A percentile compares a stretch with the other conserved stretches of the same genome.
phyloP scores from a whole-genome alignment of 2,113 vertebrate species.

The Chinchilla lanigera region DNA sequence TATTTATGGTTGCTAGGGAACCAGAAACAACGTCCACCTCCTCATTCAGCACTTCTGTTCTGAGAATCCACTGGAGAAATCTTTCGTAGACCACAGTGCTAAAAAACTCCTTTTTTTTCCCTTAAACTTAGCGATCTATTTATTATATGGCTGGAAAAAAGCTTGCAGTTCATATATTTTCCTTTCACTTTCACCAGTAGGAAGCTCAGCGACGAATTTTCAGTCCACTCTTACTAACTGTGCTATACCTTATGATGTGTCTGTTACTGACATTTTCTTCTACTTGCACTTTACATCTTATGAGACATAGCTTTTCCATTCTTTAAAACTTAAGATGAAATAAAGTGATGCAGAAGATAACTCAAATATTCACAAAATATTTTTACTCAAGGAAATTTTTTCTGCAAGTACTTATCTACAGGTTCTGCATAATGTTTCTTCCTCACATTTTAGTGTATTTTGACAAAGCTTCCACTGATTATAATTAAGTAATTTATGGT shows the following conservation, averaged over 20 bases:
- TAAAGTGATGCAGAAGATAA: not conserved
- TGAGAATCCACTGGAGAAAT: not conserved
- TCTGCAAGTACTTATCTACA: not conserved
- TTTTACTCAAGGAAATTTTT: not conserved
- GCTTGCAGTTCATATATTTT: not conserved
- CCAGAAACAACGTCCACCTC: not conserved
- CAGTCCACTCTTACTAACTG: not conserved
- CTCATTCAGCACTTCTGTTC: not conserved
- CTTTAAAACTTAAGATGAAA: not conserved
- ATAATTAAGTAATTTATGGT: conserved; percentile 2
- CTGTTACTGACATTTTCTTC: not conserved
- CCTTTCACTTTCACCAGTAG: not conserved
- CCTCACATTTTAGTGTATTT: not conserved
- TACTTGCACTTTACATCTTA: not conserved
- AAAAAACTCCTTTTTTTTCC: not conserved
- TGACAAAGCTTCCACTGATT: not conserved
- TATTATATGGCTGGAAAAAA: not conserved
- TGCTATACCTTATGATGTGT: not conserved
- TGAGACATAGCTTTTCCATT: not conserved
- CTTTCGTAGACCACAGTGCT: not conserved
- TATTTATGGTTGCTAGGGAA: not conserved
- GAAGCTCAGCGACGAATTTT: not conserved
- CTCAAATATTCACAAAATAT: not conserved
- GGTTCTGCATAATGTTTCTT: not conserved
- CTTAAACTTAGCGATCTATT: not conserved